phyloP scores from a whole-genome alignment of 2,797 vertebrate genomes.

The Pelochelys cantorii region DNA sequence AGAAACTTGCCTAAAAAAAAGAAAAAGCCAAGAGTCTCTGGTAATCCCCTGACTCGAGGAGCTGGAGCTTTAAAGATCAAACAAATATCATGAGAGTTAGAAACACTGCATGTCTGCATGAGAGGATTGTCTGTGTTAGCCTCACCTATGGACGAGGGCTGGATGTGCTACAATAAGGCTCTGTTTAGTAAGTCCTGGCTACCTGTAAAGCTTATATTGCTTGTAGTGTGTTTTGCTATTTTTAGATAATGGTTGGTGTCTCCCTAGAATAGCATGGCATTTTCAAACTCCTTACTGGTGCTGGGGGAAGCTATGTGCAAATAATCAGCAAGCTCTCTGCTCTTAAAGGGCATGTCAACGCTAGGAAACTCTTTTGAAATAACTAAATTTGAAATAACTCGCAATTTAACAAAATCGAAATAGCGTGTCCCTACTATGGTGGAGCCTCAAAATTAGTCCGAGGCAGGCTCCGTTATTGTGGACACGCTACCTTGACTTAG shows the following conservation, averaged over 20 bases:
- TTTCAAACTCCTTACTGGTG: not conserved
- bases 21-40: not conserved
- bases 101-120: fast-evolving
- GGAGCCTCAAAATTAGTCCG: too few species aligned
- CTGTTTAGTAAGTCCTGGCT: fast-evolving
- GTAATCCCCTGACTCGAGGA: not conserved
- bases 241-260: not conserved
- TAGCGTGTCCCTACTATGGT: too few species aligned
- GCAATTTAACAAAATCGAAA: too few species aligned
- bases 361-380: too few species aligned
- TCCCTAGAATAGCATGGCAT: fast-evolving
- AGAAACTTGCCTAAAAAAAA: not conserved
- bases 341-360: not conserved
- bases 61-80: not conserved
- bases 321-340: fast-evolving
- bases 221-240: not conserved
- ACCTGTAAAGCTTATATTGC: not conserved
- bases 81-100: not conserved
- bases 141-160: fast-evolving
- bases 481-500: too few species aligned
- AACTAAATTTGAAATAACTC: too few species aligned
- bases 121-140: not conserved
- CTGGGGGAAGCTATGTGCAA: not conserved
- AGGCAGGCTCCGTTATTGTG: too few species aligned
- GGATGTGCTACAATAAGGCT: fast-evolving